Evolutionary conservation across 1,140 invertebrate species (phyloP).

Genomic region (Nomia melanderi): DNA sequence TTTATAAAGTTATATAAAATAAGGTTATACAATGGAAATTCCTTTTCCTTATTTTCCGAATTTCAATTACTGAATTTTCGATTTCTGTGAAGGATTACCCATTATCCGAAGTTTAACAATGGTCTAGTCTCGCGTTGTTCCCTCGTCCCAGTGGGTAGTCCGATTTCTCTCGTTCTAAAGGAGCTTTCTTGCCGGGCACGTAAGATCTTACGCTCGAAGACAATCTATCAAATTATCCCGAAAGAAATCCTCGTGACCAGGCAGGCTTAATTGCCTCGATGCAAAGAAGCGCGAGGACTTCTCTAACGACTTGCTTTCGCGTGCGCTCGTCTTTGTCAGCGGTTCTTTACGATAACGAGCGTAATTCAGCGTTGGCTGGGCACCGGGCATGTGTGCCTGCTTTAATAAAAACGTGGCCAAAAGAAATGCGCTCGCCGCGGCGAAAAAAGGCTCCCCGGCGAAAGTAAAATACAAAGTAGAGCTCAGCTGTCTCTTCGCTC

Average conservation of each 20-base stretch:
- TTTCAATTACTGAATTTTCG: no score
- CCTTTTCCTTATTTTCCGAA: no score
- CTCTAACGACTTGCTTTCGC: constrained; percentile 14
- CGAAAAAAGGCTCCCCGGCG: constrained; percentile 1
- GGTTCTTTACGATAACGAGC: constrained; percentile 18
- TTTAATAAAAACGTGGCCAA: neutral
- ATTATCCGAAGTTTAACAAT: no score
- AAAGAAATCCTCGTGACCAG: neutral
- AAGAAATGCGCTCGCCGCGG: constrained; percentile 2
- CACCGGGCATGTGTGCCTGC: no score
- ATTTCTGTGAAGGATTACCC: no score
- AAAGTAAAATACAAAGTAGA: constrained; percentile 44
- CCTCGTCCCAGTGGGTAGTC: no score
- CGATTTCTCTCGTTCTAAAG: no score
- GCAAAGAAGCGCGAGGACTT: neutral
- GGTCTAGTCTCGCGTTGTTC: no score
- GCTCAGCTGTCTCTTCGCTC: neutral
- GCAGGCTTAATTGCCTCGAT: neutral
- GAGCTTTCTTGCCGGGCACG: no score
- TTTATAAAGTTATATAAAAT: no score
- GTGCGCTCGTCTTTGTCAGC: neutral
- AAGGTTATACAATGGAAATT: no score
- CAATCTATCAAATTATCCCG: neutral
- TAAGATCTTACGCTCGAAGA: neutral
- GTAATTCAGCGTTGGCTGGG: neutral